phyloP scores from a whole-genome alignment of 2,113 vertebrate species.

The Mixornis gularis region DNA sequence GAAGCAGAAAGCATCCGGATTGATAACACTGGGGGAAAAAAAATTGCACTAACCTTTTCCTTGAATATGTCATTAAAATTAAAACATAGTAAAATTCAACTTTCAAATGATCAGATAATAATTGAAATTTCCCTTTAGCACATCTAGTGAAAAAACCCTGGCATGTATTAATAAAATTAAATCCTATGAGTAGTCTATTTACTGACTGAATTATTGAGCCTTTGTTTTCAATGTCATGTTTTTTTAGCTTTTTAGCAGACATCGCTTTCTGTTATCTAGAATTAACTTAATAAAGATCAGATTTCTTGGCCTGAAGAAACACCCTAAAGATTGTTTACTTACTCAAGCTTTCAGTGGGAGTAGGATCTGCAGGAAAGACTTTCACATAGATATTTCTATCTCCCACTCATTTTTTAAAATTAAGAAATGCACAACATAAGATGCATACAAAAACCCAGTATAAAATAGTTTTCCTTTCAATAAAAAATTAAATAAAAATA shows the following conservation, averaged over 20 bases:
- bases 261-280: background rate
- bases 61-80: background rate
- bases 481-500: background rate
- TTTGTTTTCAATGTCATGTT: background rate
- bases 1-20: background rate
- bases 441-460: background rate
- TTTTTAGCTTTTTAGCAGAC: background rate
- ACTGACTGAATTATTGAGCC: background rate
- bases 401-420: background rate
- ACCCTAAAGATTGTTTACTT: background rate
- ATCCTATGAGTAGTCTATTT: background rate
- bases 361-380: background rate
- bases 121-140: background rate
- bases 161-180: background rate
- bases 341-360: background rate
- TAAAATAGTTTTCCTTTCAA: background rate
- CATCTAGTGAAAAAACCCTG: background rate
- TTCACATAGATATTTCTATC: background rate
- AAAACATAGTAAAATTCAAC: background rate
- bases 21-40: fast-evolving
- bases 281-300: background rate
- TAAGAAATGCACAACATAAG: background rate
- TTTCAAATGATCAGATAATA: background rate
- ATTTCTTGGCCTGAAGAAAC: background rate
- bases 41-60: background rate